Percentiles rank a stretch among this genome's conserved stretches.
These are phyloP conservation scores for Drosophila triauraria DNA, from an alignment of 1,140 invertebrate species.

Conservation along the genomic window DNA sequence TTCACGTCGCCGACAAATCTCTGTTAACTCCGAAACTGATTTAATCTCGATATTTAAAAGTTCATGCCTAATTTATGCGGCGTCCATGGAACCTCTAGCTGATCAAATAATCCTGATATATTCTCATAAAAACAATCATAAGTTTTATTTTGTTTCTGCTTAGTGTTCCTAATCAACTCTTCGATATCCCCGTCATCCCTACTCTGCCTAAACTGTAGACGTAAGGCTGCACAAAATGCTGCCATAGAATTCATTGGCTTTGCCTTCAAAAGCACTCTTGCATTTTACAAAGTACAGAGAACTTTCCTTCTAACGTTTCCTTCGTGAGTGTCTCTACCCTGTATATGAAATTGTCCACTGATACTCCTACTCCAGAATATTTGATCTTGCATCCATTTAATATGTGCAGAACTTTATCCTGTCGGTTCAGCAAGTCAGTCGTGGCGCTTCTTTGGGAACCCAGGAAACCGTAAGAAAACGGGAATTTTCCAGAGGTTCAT, in stretches of 20 bases:
- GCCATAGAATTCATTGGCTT: background rate
- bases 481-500: background rate
- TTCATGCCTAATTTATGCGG: background rate
- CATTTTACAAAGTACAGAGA: background rate
- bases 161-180: background rate
- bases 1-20: background rate
- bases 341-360: slow-evolving; percentile 8
- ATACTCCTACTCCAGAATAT: background rate
- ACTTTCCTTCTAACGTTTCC: background rate
- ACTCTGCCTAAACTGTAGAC: background rate
- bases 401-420: background rate
- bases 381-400: background rate
- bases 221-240: background rate
- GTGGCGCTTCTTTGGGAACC: background rate
- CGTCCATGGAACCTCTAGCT: background rate
- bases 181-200: slow-evolving; percentile 1
- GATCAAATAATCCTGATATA: background rate
- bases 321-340: background rate
- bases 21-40: background rate
- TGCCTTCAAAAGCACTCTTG: background rate
- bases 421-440: background rate
- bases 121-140: background rate
- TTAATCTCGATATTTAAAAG: background rate
- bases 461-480: background rate
- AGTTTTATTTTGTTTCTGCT: background rate